phyloP scores from a whole-genome alignment of 2,113 vertebrate species.

The Eulemur macaco region DNA sequence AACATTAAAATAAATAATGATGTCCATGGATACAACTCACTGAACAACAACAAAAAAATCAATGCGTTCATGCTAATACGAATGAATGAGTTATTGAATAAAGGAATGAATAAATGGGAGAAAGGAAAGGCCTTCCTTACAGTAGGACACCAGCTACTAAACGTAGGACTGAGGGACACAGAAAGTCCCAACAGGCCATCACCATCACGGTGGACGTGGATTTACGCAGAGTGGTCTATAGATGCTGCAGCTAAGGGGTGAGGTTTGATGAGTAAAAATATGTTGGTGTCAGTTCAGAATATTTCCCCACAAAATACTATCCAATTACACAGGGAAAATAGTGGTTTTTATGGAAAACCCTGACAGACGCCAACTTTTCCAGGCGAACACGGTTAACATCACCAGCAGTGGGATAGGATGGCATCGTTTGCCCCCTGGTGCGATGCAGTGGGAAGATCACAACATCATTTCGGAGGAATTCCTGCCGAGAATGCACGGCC shows the following conservation, averaged over 20 bases:
- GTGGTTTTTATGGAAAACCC: neutral
- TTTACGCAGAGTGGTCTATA: neutral
- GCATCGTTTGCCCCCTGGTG: neutral
- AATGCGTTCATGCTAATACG: neutral
- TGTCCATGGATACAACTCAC: neutral
- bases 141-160: neutral
- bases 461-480: neutral
- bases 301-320: neutral
- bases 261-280: neutral
- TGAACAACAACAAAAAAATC: neutral
- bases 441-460: neutral
- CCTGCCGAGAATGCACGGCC: neutral
- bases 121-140: neutral
- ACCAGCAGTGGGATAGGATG: neutral
- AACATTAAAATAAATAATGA: neutral
- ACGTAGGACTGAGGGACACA: neutral
- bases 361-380: neutral
- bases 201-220: rapidly evolving
- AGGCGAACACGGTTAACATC: neutral
- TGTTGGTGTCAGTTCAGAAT: neutral
- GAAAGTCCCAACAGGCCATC: neutral
- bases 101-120: neutral
- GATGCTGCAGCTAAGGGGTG: too few relatives aligned
- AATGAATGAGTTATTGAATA: neutral
- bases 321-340: neutral